Conservation (phyloP, 2,113 vertebrate genomes). For the Leucopternis melanops region DNA sequence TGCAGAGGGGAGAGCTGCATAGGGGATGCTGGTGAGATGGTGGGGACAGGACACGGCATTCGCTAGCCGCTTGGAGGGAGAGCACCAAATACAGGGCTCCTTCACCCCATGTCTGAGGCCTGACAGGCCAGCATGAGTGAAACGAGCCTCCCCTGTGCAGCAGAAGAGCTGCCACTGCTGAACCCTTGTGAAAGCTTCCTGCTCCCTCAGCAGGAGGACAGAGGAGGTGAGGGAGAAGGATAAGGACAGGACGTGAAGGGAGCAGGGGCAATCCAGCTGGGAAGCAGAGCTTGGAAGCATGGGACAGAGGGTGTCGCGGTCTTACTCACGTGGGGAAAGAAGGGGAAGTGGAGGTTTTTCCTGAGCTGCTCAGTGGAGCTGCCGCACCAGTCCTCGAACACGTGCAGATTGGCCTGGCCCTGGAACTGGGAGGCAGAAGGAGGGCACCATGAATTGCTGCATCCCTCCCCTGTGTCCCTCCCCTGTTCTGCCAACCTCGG, state of each 20-base stretch:
- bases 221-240: background rate
- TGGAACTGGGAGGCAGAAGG: constrained; percentile 69
- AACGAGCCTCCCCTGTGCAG: background rate
- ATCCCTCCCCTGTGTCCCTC: background rate
- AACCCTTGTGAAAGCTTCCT: background rate
- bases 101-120: background rate
- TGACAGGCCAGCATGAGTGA: background rate
- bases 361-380: constrained; percentile 79
- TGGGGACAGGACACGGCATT: background rate
- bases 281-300: background rate
- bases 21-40: background rate
- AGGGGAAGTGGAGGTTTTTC: constrained; percentile 86
- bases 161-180: background rate
- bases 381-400: constrained; percentile 97
- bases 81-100: background rate
- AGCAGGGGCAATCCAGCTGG: background rate
- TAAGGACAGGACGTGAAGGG: accelerated
- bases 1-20: background rate
- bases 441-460: background rate
- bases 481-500: background rate
- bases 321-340: constrained; percentile 89
- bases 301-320: accelerated
- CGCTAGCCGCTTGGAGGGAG: background rate
- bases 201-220: background rate
- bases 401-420: constrained; percentile 87